Conservation (phyloP, 2,113 vertebrate species). For the Haemorhous mexicanus region DNA sequence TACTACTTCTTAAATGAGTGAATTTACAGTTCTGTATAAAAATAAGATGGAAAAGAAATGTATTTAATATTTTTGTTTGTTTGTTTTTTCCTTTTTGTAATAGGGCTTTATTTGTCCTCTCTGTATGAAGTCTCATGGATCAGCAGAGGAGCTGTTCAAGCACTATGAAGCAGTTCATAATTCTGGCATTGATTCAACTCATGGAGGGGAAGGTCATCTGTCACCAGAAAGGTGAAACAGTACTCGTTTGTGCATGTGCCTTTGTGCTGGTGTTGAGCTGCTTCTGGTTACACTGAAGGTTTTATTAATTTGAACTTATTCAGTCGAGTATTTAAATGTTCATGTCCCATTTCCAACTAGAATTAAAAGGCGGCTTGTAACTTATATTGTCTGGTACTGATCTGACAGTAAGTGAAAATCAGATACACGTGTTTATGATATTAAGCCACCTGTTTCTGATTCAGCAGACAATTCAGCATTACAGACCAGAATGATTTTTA, state of each 20-base stretch:
- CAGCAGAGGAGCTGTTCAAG: slow-evolving; percentile 96
- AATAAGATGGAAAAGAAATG: neutral
- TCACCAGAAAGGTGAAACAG: slow-evolving; percentile 82
- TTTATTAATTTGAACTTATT: neutral
- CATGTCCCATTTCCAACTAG: neutral
- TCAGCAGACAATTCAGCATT: neutral
- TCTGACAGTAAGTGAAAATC: neutral
- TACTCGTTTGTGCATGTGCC: slow-evolving; percentile 11
- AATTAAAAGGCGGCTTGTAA: neutral
- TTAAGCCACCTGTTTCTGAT: neutral
- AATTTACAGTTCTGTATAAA: neutral
- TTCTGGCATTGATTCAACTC: slow-evolving; percentile 82
- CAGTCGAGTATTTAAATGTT: neutral
- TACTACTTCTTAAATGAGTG: neutral
- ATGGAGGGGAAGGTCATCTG: slow-evolving; percentile 76
- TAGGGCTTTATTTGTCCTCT: slow-evolving; percentile 99
- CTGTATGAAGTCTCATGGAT: slow-evolving; percentile 98
- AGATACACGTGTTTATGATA: neutral
- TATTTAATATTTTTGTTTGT: neutral
- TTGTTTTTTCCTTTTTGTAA: neutral
- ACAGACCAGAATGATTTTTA: neutral
- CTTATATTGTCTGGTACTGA: neutral
- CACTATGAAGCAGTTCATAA: slow-evolving; percentile 96
- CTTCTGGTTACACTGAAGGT: neutral
- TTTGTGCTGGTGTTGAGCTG: neutral